Evolutionary conservation across 2,113 vertebrate genomes (phyloP).

Genomic region (human (Homo sapiens)): DNA sequence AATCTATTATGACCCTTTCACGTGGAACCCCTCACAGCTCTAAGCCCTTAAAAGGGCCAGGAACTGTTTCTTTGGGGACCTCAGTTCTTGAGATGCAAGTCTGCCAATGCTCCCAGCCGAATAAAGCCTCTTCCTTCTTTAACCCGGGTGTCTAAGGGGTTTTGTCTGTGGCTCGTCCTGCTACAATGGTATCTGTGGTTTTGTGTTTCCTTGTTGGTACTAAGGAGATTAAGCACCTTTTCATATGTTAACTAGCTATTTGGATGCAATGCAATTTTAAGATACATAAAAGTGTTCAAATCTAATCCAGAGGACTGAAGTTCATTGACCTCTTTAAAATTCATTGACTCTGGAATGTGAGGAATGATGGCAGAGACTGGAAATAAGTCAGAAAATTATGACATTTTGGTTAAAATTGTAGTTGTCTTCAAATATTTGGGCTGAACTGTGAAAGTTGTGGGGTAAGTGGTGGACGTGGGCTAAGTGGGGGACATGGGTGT

Average conservation of each 20-base stretch:
- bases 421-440: background rate
- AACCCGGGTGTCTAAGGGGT: too few relatives aligned
- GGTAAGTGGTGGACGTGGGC: background rate
- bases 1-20: too few relatives aligned
- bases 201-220: background rate
- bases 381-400: background rate
- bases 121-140: too few relatives aligned
- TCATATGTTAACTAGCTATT: background rate
- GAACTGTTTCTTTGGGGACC: too few relatives aligned
- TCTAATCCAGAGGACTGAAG: background rate
- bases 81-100: too few relatives aligned
- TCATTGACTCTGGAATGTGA: background rate
- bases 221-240: background rate
- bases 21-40: too few relatives aligned
- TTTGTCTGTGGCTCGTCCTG: too few relatives aligned
- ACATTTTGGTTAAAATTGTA: background rate
- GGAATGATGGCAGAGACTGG: background rate
- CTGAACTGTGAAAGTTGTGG: background rate
- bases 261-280: background rate
- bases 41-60: too few relatives aligned
- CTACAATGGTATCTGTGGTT: too few relatives aligned
- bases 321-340: background rate
- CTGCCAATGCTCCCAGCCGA: accelerated
- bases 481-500: background rate
- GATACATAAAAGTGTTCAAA: background rate